A percentile compares a stretch with the other conserved stretches of the same genome.
Evolutionary conservation across 2,113 vertebrate species (phyloP).

Genomic region (Indri indri): DNA sequence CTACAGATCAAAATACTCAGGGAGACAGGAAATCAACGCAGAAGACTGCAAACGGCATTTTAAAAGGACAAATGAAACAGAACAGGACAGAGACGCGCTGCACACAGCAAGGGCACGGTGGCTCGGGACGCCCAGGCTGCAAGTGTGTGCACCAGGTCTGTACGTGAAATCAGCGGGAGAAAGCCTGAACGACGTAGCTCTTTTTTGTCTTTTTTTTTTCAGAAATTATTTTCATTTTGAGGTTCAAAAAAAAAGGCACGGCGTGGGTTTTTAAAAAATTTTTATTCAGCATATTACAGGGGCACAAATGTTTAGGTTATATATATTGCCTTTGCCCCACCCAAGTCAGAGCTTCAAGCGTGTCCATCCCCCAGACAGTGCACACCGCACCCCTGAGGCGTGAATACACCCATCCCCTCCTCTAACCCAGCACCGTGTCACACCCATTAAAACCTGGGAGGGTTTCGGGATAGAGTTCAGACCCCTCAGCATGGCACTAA

Average conservation of each 20-base stretch:
- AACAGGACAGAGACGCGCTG: neutral
- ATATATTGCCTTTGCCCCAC: too few relatives aligned
- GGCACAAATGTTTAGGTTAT: too few relatives aligned
- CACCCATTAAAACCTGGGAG: neutral
- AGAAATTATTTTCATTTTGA: too few relatives aligned
- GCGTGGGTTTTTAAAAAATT: too few relatives aligned
- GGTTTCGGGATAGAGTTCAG: neutral
- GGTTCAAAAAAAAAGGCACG: too few relatives aligned
- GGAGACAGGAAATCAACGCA: too few relatives aligned
- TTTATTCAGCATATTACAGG: too few relatives aligned
- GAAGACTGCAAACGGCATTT: neutral
- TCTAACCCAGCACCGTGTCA: rapidly evolving
- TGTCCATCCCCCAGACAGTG: too few relatives aligned
- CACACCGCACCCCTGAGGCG: too few relatives aligned
- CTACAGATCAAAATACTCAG: neutral
- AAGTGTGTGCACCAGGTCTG: neutral
- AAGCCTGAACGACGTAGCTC: rapidly evolving
- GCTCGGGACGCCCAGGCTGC: rapidly evolving
- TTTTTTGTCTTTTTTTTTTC: too few relatives aligned
- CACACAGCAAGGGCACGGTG: rapidly evolving
- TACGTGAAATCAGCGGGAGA: rapidly evolving
- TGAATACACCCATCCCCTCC: too few relatives aligned
- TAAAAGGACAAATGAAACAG: neutral
- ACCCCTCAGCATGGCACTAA: neutral
- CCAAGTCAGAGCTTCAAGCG: too few relatives aligned